These are phyloP conservation scores for Tenthredo amoena DNA, from an alignment of 2,888 invertebrate genomes.

Conservation along the genomic window DNA sequence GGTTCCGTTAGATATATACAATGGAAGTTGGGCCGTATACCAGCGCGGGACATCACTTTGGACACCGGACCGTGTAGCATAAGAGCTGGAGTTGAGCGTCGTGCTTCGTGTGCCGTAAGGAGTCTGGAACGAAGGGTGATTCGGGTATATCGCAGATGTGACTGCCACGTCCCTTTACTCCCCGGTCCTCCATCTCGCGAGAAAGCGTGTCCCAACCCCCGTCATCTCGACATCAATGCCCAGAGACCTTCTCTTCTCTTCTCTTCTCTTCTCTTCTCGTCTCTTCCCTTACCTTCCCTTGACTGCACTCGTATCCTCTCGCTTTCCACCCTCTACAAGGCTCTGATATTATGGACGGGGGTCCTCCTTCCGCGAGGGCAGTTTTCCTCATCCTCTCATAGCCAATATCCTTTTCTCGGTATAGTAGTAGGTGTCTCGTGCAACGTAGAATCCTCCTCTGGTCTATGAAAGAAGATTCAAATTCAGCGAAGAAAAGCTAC, in stretches of 20 bases:
- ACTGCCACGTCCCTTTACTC: conserved; percentile 54
- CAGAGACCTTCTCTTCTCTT: conserved; percentile 46
- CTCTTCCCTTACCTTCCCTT: not conserved
- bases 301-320: not conserved
- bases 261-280: conserved; percentile 42
- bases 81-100: conserved; percentile 33
- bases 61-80: conserved; percentile 37
- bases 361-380: conserved; percentile 29
- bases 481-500: not conserved
- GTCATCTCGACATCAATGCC: conserved; percentile 54
- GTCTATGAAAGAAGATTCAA: not conserved
- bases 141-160: conserved; percentile 62
- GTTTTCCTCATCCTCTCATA: conserved; percentile 9
- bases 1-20: conserved; percentile 7
- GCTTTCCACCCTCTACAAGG: conserved; percentile 5
- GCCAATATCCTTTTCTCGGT: conserved; percentile 25
- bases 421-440: not conserved
- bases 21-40: conserved; percentile 22
- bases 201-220: conserved; percentile 48
- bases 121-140: conserved; percentile 55
- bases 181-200: conserved; percentile 42
- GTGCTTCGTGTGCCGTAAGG: conserved; percentile 24
- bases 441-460: not conserved
- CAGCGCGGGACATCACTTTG: conserved; percentile 28
- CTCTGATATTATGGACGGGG: conserved; percentile 42